Percentiles rank a stretch among this genome's conserved stretches.
Conservation (phyloP, 2,113 vertebrate species). For the Columba janthina region DNA sequence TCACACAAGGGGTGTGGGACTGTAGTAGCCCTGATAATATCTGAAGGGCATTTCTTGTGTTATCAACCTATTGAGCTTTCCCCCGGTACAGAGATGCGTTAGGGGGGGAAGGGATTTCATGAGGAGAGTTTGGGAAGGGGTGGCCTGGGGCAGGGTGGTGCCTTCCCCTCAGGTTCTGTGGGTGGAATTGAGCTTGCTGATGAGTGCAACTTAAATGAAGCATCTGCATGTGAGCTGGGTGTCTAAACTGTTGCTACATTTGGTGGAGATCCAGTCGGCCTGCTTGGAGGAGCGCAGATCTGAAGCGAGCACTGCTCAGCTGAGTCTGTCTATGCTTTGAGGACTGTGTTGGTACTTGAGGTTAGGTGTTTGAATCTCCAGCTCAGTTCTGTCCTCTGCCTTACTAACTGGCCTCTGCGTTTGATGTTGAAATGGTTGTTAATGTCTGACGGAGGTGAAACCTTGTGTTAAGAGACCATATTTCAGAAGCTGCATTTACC, state of each 20-base stretch:
- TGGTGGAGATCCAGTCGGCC: neutral
- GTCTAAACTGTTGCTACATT: neutral
- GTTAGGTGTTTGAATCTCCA: neutral
- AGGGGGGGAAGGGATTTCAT: neutral
- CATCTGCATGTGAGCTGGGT: neutral
- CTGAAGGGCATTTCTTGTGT: neutral
- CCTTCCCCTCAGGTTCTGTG: neutral
- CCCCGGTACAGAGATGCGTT: neutral
- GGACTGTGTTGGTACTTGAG: neutral
- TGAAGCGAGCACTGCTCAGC: neutral
- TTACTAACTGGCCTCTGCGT: accelerated
- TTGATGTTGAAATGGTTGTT: neutral
- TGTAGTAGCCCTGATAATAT: neutral
- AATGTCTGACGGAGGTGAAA: neutral
- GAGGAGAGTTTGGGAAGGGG: neutral
- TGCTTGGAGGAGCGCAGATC: neutral
- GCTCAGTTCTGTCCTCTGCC: neutral
- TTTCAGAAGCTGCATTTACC: neutral
- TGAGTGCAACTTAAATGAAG: neutral
- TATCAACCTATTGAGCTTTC: neutral
- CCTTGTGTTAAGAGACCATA: accelerated
- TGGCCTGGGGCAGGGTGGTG: neutral
- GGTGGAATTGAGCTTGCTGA: neutral
- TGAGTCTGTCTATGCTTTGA: neutral
- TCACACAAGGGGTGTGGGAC: neutral